phyloP scores from a whole-genome alignment of 2,888 invertebrate genomes.

The Apamea anceps region DNA sequence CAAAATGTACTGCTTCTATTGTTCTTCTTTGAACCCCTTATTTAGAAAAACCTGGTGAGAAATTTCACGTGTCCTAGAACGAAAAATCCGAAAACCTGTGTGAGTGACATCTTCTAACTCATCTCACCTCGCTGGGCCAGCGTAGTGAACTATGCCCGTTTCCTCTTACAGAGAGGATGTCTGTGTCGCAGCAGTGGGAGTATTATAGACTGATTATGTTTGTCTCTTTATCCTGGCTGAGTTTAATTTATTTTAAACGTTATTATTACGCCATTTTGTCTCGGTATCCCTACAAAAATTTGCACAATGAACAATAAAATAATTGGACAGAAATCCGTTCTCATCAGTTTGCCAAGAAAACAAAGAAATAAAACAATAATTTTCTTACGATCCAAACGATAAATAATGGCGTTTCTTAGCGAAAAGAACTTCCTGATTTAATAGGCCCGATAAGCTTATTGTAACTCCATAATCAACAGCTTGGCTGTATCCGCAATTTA shows the following conservation, averaged over 20 bases:
- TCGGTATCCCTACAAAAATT: background rate
- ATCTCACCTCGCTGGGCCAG: background rate
- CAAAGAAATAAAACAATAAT: slow-evolving; percentile 24
- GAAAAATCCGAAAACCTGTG: too few species aligned
- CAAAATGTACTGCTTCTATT: slow-evolving; percentile 1
- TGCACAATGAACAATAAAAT: slow-evolving; percentile 17
- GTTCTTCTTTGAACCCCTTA: background rate
- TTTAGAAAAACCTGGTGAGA: background rate
- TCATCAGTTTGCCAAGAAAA: slow-evolving; percentile 19
- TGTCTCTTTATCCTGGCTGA: background rate
- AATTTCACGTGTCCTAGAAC: background rate
- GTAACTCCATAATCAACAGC: slow-evolving; percentile 9
- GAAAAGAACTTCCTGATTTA: background rate
- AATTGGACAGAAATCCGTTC: slow-evolving; percentile 28
- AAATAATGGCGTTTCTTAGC: slow-evolving; percentile 5
- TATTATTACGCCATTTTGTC: background rate
- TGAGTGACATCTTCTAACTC: background rate
- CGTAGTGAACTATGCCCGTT: too few species aligned
- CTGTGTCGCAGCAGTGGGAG: too few species aligned
- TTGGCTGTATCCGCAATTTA: slow-evolving; percentile 1
- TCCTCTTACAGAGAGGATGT: too few species aligned
- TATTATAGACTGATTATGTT: too few species aligned
- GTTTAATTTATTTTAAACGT: background rate
- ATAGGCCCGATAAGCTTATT: slow-evolving; percentile 13
- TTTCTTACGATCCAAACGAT: slow-evolving; percentile 2